Evolutionary conservation across 2,888 invertebrate species (phyloP), one percentile per base, ranked within the genome.

Genomic region (Hyalella azteca): DNA sequence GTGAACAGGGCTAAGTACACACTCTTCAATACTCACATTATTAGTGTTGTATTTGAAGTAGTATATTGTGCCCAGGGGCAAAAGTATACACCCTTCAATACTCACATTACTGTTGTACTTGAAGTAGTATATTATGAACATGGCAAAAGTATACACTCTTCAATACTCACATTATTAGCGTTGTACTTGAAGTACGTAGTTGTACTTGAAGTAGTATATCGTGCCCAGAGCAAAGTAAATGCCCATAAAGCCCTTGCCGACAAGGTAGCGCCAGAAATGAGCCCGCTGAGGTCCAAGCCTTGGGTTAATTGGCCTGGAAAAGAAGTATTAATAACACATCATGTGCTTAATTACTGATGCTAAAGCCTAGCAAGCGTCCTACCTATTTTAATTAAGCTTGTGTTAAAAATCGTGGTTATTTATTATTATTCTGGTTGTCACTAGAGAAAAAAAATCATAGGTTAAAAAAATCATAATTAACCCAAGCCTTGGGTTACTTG

Each of bases 201-300:
- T 92, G 87, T 95, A 95, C 89, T 95, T 95, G 85, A 94, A 91
- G 86, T 95, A 94, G 87, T 96, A 96, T 80, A 91, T 91, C 0
- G 87, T 86, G 36, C 87, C 87, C 84, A 93, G 91, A n/a, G 91
- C 85, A 15, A 88, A 89, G 49, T 89, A 82, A 77, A 91, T 85
- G 0, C 88, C 86, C 41, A 94, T 86, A 0, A 90, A 87, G 13
- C 90, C 84, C 89, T 93, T 93, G 13, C 93, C 94, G 82, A 91
- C 89, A 81, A 91, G 88, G 85, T 90, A 91, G 85, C 94, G 91
- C 81, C 90, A 87, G 50, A 89, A 87, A 49, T 86, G 86, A 32
- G 94, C 93, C 77, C 89, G 88, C 39, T 88, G 86, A 15, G 87
- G 86, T 36, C 94, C 93, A 93, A 59, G 13, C 59, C 7, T 32